A percentile compares a stretch with the other conserved stretches of the same genome.
These are phyloP conservation scores for Liopterus haemorrhoidalis DNA, from an alignment of 2,888 invertebrate genomes.

Conservation along the genomic window DNA sequence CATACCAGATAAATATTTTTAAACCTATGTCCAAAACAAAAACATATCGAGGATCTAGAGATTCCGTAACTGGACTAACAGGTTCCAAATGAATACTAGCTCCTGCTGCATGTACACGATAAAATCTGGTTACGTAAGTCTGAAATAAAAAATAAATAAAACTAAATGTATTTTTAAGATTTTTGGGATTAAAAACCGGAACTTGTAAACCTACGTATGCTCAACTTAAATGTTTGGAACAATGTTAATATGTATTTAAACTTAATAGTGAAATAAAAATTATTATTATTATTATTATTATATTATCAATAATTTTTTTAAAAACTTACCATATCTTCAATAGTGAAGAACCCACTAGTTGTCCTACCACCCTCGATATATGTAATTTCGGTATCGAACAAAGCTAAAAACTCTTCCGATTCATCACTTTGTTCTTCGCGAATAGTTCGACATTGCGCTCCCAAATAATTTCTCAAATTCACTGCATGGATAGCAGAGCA, in stretches of 20 bases:
- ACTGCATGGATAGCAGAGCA: constrained; percentile 99
- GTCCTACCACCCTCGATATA: constrained; percentile 98
- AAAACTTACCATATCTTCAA: constrained; percentile 73
- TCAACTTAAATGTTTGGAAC: neutral
- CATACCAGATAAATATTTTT: constrained; percentile 87
- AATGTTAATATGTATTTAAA: neutral
- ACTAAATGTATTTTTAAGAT: constrained; percentile 9
- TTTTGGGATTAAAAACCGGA: neutral
- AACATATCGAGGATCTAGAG: constrained; percentile 86
- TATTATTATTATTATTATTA: neutral
- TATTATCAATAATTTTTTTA: neutral
- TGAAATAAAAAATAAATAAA: constrained; percentile 52
- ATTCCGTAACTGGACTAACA: constrained; percentile 62
- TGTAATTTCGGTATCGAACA: constrained; percentile 85
- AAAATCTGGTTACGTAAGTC: constrained; percentile 78
- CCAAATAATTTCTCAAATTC: constrained; percentile 91
- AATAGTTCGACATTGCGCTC: constrained; percentile 88
- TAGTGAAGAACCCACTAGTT: constrained; percentile 93
- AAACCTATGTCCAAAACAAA: constrained; percentile 86
- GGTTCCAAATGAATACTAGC: constrained; percentile 85
- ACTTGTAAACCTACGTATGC: neutral
- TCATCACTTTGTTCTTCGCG: constrained; percentile 98
- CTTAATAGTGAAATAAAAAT: no score
- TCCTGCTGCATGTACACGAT: constrained; percentile 84
- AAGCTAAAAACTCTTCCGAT: constrained; percentile 86